Evolutionary conservation across 2,888 invertebrate species (phyloP), one percentile per base, ranked within the genome.

Genomic region (Phengaris alcon): DNA sequence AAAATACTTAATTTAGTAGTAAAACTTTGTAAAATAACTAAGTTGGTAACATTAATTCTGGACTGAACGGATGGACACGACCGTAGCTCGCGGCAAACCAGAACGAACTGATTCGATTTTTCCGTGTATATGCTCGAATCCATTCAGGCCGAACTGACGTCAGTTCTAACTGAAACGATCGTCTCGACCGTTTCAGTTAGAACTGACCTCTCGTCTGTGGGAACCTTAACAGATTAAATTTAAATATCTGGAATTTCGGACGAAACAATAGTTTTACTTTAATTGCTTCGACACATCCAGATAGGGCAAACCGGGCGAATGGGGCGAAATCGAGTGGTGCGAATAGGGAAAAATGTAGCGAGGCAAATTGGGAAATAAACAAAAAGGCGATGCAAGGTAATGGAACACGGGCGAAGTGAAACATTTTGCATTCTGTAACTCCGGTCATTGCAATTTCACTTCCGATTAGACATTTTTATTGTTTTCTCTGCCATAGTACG

Each of bases 361-460:
- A 6, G n/a, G 13, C 12, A 35, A 72, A 72, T 22, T 13, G 22
- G 72, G 72, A 13, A 69, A 51, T 70, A 51, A 69, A 52, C 70
- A 52, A 72, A 70, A 72, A 72, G 7, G 10, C 15, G 52, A 72
- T 22, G 54, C 54, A 46, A 54, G 72, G 72, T 72, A 72, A 72
- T 52, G 35, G 70, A 51, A 70, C 72, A 72, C 13, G 52, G 22
- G 64, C 35, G 35, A 64, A 44, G 13, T 12, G 35, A 70, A 69
- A 48, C 51, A 46, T 69, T 69, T 69, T 69, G 69, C 69, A 69
- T 69, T 48, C 69, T 48, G 69, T 69, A 69, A 48, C 48, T 15
- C 48, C 68, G 46, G 68, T 68, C 69, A 69, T 69, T 68, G 68
- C 68, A 68, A 68, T 68, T 69, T 69, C 69, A 48, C 46, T 69